Conservation (phyloP, 2,797 vertebrate genomes). For the Heteromormyrus szaboi region DNA sequence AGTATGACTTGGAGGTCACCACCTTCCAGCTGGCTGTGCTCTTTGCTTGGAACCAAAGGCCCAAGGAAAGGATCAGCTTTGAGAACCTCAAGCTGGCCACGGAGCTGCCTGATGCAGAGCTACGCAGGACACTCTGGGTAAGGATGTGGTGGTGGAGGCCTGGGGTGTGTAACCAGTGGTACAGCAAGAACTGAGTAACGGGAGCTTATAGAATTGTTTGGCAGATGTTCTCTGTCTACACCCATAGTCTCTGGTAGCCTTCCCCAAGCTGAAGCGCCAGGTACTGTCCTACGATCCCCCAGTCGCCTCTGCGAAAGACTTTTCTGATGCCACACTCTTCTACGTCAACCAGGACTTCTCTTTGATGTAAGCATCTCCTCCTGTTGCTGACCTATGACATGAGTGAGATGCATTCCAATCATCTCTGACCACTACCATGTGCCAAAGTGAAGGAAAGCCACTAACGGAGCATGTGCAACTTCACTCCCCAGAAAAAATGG, state of each 20-base stretch:
- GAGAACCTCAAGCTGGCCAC: slow-evolving; percentile 96
- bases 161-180: neutral
- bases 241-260: slow-evolving; percentile 89
- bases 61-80: slow-evolving; percentile 95
- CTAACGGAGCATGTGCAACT: neutral
- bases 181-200: neutral
- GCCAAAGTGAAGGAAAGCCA: neutral
- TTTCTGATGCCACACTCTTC: slow-evolving; percentile 93
- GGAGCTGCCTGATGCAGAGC: slow-evolving; percentile 93
- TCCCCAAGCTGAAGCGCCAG: slow-evolving; percentile 96
- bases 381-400: neutral
- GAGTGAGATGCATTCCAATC: neutral
- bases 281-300: slow-evolving; percentile 88
- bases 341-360: slow-evolving; percentile 98
- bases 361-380: slow-evolving; percentile 79
- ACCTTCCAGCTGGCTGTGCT: slow-evolving; percentile 96
- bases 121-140: slow-evolving; percentile 95
- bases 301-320: slow-evolving; percentile 96
- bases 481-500: slow-evolving; percentile 81
- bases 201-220: neutral
- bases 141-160: slow-evolving; percentile 10
- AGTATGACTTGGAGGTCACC: slow-evolving; percentile 96
- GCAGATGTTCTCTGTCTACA: neutral
- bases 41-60: slow-evolving; percentile 98
- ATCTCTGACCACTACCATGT: neutral